Conservation (phyloP, 2,113 vertebrate species). For the Tonatia bakeri region DNA sequence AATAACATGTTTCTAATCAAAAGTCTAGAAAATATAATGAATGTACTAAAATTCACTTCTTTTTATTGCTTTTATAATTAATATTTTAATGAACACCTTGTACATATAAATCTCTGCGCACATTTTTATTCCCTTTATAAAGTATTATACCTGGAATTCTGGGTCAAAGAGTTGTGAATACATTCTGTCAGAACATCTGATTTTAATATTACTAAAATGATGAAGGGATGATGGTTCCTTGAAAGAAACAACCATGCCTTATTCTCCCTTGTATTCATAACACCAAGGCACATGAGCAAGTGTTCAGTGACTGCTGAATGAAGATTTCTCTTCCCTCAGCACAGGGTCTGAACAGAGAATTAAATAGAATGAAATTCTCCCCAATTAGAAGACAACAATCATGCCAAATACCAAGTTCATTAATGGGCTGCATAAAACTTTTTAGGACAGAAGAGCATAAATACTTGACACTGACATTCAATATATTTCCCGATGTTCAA, state of each 20-base stretch:
- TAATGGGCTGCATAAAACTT: background rate
- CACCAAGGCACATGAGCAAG: background rate
- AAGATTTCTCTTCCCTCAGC: background rate
- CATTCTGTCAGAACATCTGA: conserved; percentile 17
- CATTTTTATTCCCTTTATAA: conserved; percentile 20
- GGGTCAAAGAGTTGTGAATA: background rate
- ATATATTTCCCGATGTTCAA: background rate
- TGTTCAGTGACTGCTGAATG: background rate
- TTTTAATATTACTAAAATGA: conserved; percentile 39
- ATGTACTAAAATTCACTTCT: background rate
- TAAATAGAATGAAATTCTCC: background rate
- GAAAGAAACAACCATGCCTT: background rate
- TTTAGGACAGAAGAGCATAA: background rate
- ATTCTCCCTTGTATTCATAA: background rate
- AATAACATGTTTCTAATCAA: background rate
- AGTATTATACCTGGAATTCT: conserved; percentile 3
- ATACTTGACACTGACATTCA: background rate
- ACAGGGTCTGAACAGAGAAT: background rate
- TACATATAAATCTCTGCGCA: background rate
- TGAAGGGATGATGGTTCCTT: background rate
- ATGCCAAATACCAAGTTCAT: background rate
- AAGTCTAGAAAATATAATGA: conserved; percentile 29
- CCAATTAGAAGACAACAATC: background rate
- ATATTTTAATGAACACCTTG: conserved; percentile 25
- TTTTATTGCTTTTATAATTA: conserved; percentile 28